A percentile compares a stretch with the other conserved stretches of the same genome.
Conservation (phyloP, 2,113 vertebrate species). For the Conger conger region DNA sequence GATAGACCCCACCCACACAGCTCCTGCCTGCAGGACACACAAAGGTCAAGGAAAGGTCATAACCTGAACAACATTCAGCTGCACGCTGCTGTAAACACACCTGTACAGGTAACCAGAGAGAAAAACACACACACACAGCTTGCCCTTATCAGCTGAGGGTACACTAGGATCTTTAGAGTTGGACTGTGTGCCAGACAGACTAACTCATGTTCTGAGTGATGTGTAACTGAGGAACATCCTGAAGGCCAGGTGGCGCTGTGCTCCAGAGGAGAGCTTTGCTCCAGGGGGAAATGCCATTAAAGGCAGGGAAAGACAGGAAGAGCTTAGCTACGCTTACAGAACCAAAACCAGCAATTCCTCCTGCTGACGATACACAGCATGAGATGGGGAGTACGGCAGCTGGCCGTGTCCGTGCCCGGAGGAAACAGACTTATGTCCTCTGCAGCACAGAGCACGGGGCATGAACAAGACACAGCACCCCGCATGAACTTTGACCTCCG, state of each 20-base stretch:
- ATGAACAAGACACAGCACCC: background rate
- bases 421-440: background rate
- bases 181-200: too few relatives aligned
- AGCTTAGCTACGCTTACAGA: background rate
- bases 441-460: too few relatives aligned
- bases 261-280: background rate
- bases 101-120: too few relatives aligned
- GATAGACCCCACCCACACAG: background rate
- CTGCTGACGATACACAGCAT: background rate
- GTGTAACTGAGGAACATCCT: background rate
- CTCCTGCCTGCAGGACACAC: conserved; percentile 30
- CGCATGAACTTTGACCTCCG: background rate
- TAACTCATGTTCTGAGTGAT: too few relatives aligned
- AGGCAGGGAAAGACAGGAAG: background rate
- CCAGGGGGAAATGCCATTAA: background rate
- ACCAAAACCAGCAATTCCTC: background rate
- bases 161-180: background rate
- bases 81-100: background rate
- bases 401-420: background rate
- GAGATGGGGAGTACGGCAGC: background rate
- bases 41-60: background rate
- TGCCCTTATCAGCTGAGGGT: background rate
- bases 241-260: background rate
- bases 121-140: background rate
- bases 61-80: too few relatives aligned